Evolutionary conservation across 64 coral and sea anemone genomes (phyloP), one percentile per base, ranked within the genome.

Genomic region (Montipora capricornis): DNA sequence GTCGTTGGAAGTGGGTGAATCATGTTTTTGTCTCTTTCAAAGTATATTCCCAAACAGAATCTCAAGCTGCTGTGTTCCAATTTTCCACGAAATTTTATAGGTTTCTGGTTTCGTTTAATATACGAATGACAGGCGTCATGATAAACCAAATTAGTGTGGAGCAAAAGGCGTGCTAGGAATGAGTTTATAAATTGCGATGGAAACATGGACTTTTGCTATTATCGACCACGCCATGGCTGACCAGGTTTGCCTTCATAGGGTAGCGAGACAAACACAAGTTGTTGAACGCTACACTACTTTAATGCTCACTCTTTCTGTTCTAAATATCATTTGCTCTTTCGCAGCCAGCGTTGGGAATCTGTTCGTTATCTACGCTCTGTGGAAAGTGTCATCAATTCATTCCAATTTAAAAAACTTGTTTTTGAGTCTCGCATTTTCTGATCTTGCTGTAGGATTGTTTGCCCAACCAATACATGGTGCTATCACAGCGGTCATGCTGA

Each of bases 381-480:
- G 3, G 80, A 82, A 82, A 82, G 55, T 53, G 20, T 61, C 52
- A 12, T 4, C 26, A 10, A 82, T 82, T 4, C 53, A 26, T 13
- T 5, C 80, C 12, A 61, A 15, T 44, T 12, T 61, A 16, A 55
- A 26, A 24, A 24, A 2, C 11, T 61, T 82, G 44, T 73, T 87
- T 7, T 12, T 87, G 15, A 80, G 89, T 9, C 52, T 91, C 12
- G 66, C 78, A 16, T 44, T 91, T 5, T 91, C 89, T 74, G 89
- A 82, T 53, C 80, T 91, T 55, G 47, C 77, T 1, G 79, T 82
- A 4, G 79, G 64, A 73, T 8, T 91, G 12, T 52, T 91, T 16
- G 66, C 79, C 4, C 77, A 91, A 26, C 89, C 59, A 3, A 82
- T 71, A 6, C 52, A 37, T 81, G 79, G 79, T 14, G 79, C 13